These are phyloP conservation scores for Coccyzus lansbergi DNA, from an alignment of 2,797 vertebrate genomes.

Conservation along the genomic window DNA sequence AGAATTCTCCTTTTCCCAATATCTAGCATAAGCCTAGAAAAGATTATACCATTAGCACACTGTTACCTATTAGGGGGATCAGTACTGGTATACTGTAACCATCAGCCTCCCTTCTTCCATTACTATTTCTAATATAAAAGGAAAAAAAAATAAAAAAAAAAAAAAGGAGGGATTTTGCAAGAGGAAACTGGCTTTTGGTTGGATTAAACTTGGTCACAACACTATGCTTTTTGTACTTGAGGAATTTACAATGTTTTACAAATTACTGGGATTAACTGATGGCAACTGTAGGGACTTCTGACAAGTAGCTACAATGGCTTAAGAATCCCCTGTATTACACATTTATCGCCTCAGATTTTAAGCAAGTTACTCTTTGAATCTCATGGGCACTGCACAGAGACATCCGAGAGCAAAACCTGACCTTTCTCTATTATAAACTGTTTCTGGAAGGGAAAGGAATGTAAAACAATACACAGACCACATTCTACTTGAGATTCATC, in stretches of 20 bases:
- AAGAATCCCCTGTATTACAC: not conserved
- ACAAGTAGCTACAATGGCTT: not conserved
- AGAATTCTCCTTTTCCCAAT: not conserved
- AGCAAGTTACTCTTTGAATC: not conserved
- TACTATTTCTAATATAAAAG: not conserved
- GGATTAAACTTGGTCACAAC: not conserved
- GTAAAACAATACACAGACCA: conserved; percentile 36
- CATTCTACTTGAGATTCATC: conserved; percentile 42
- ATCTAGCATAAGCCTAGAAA: not conserved
- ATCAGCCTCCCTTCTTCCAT: not conserved
- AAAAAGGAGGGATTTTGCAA: not conserved
- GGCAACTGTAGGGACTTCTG: not conserved
- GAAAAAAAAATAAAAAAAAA: too few relatives aligned
- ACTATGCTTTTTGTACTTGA: not conserved
- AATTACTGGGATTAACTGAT: not conserved
- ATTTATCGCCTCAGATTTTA: not conserved
- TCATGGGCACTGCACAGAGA: not conserved
- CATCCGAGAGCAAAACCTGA: conserved; percentile 20
- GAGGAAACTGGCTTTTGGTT: not conserved
- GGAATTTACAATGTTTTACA: not conserved
- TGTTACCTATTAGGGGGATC: not conserved
- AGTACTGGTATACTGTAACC: not conserved
- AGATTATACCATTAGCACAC: not conserved
- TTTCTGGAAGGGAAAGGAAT: conserved; percentile 40
- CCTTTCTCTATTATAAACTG: conserved; percentile 37